Evolutionary conservation across 2,113 vertebrate species (phyloP).

Genomic region (Dipodomys ordii): DNA sequence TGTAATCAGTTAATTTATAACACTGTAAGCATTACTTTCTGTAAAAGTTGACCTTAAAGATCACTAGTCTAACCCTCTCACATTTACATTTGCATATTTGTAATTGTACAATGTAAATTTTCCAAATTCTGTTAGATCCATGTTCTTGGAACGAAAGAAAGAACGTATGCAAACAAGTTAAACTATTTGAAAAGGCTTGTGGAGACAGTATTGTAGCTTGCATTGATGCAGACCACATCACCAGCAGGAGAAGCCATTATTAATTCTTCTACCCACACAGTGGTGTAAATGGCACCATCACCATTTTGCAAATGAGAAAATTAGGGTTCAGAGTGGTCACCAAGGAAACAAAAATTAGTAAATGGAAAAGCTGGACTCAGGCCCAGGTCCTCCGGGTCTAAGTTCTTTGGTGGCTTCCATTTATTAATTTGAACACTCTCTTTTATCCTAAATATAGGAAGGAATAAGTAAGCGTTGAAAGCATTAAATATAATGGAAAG

Average conservation of each 20-base stretch:
- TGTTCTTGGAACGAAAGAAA: constrained; percentile 18
- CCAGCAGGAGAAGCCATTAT: neutral
- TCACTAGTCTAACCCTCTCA: neutral
- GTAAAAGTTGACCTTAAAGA: constrained; percentile 33
- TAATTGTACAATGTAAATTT: constrained; percentile 19
- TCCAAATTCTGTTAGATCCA: constrained; percentile 17
- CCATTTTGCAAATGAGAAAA: constrained; percentile 61
- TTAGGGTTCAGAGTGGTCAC: neutral
- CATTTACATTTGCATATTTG: constrained; percentile 46
- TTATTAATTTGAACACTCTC: constrained; percentile 11
- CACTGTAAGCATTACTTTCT: constrained; percentile 36
- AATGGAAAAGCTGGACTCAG: constrained; percentile 55
- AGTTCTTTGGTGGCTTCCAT: neutral
- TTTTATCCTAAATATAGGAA: neutral
- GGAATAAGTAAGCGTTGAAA: neutral
- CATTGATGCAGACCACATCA: neutral
- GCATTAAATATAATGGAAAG: neutral
- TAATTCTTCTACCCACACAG: constrained; percentile 36
- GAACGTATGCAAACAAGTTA: constrained; percentile 14
- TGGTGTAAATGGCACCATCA: neutral
- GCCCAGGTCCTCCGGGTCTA: constrained; percentile 1
- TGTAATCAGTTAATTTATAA: constrained; percentile 53
- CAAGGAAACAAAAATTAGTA: constrained; percentile 32
- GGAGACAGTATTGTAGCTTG: neutral
- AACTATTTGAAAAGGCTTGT: constrained; percentile 22